These are phyloP conservation scores for Eristalis intricaria DNA, from an alignment of 2,888 invertebrate genomes.

Conservation along the genomic window DNA sequence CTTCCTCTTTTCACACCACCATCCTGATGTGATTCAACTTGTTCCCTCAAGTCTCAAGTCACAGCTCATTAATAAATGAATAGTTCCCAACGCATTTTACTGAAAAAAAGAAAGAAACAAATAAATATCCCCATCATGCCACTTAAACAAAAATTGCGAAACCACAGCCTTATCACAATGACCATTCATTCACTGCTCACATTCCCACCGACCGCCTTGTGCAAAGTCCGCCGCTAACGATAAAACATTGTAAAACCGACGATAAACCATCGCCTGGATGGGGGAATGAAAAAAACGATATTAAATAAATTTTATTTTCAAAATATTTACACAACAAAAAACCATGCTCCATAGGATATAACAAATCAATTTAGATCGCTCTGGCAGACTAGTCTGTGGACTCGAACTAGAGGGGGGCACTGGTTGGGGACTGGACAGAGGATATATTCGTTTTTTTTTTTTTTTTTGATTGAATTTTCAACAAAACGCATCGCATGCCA, in stretches of 20 bases:
- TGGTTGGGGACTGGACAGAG: background rate
- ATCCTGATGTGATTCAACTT: too few species aligned
- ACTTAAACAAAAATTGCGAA: background rate
- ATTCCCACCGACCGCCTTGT: background rate
- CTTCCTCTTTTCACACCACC: too few species aligned
- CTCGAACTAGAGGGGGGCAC: background rate
- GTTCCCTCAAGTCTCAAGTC: background rate
- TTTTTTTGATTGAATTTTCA: constrained; percentile 53
- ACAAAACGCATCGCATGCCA: constrained; percentile 65
- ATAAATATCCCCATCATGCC: background rate
- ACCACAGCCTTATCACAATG: constrained; percentile 18
- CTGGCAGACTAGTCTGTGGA: background rate
- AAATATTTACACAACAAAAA: constrained; percentile 31
- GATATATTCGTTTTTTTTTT: background rate
- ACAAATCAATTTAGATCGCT: constrained; percentile 39
- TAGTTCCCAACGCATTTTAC: background rate
- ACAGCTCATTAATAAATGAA: background rate
- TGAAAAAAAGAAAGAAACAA: background rate
- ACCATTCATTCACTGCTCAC: background rate
- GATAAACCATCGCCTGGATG: background rate
- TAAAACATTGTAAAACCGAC: constrained; percentile 22
- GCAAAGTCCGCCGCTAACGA: constrained; percentile 10
- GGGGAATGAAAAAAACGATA: background rate
- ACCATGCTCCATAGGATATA: constrained; percentile 3
- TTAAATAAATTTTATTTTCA: constrained; percentile 44